Percentiles rank a stretch among this genome's conserved stretches.
Evolutionary conservation across 2,797 vertebrate genomes (phyloP).

Genomic region (Mus caroli): DNA sequence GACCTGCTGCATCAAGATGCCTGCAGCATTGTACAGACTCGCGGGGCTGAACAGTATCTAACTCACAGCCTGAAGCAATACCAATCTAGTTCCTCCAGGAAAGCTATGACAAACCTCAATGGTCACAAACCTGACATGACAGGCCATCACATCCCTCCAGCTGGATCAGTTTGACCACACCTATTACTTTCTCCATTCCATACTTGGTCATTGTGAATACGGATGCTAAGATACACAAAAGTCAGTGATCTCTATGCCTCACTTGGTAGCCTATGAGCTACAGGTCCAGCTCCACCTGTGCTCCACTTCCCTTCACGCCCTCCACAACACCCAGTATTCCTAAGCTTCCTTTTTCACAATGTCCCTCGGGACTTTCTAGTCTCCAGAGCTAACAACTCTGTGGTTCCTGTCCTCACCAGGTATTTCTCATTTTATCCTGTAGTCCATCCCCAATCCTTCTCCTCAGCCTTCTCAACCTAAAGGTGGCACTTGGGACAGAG

Average conservation of each 20-base stretch:
- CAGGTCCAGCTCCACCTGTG: neutral
- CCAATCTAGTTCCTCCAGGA: neutral
- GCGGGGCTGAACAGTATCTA: neutral
- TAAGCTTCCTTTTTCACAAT: neutral
- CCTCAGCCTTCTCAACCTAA: neutral
- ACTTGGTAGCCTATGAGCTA: neutral
- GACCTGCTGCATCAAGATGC: too few species aligned
- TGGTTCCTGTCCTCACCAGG: neutral
- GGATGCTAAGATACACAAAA: neutral
- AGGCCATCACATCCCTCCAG: neutral
- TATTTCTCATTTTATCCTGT: neutral
- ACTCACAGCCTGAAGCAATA: neutral
- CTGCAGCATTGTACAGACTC: neutral
- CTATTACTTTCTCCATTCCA: neutral
- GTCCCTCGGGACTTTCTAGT: neutral
- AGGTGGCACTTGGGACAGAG: neutral
- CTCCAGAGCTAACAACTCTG: neutral
- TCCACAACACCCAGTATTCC: neutral
- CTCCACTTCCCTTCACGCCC: too few species aligned
- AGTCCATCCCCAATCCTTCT: neutral
- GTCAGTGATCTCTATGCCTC: too few species aligned
- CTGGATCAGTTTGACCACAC: neutral
- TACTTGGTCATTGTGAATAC: too few species aligned
- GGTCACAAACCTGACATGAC: neutral
- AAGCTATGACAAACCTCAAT: neutral